Conservation (phyloP, 1,140 invertebrate genomes). For the Drosophila kanapiae region DNA sequence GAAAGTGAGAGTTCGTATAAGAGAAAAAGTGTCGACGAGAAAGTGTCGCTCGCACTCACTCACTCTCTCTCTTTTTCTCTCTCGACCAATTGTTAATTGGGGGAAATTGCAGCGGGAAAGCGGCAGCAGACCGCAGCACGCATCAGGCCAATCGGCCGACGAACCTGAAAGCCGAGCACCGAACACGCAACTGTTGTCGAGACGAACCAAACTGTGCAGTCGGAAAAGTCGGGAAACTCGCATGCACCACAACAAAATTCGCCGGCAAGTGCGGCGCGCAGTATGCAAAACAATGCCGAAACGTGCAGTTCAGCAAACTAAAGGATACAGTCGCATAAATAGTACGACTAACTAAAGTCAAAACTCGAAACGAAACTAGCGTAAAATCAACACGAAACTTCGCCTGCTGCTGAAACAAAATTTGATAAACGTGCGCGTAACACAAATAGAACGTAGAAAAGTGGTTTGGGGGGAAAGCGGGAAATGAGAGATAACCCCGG, state of each 20-base stretch:
- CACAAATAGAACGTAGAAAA: slow-evolving; percentile 5
- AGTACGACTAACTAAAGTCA: not conserved
- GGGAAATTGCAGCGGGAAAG: slow-evolving; percentile 59
- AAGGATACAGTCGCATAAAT: not conserved
- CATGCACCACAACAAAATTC: slow-evolving; percentile 80
- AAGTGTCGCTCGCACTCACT: slow-evolving; percentile 1
- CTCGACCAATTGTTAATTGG: slow-evolving; percentile 48
- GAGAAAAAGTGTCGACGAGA: slow-evolving; percentile 28
- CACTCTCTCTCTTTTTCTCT: slow-evolving; percentile 6
- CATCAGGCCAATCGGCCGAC: slow-evolving; percentile 71
- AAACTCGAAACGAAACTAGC: slow-evolving; percentile 14
- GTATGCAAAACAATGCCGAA: slow-evolving; percentile 81
- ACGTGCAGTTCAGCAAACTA: slow-evolving; percentile 71
- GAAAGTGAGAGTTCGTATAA: slow-evolving; percentile 59
- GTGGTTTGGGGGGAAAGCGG: not conserved
- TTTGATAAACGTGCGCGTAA: slow-evolving; percentile 24
- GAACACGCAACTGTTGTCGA: slow-evolving; percentile 21
- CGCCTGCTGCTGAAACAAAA: slow-evolving; percentile 10
- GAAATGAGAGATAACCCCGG: slow-evolving; percentile 7
- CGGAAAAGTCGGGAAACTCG: slow-evolving; percentile 53
- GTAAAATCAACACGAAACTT: slow-evolving; percentile 34
- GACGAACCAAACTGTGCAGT: slow-evolving; percentile 56
- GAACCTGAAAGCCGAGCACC: slow-evolving; percentile 55
- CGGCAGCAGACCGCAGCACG: slow-evolving; percentile 44
- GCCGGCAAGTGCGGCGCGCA: slow-evolving; percentile 72